Percentiles rank a stretch among this genome's conserved stretches.
Conservation (phyloP, 2,888 invertebrate species). For the Shargacucullia verbasci region DNA sequence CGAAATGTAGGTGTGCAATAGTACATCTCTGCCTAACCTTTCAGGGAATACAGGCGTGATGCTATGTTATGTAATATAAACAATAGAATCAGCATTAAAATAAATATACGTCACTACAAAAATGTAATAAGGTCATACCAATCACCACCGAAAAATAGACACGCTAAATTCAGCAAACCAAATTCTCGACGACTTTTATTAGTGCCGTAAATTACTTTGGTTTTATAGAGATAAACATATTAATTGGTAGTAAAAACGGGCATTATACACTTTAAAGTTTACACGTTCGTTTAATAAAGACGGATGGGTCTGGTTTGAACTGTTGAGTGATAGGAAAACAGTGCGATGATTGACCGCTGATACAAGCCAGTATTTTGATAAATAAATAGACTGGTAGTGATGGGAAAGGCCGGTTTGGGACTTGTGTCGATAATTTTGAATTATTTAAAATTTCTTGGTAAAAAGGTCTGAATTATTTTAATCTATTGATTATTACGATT, state of each 20-base stretch:
- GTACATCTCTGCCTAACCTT: too few species aligned
- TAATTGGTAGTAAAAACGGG: slow-evolving; percentile 81
- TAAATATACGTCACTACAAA: slow-evolving; percentile 23
- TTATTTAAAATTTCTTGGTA: too few species aligned
- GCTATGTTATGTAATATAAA: too few species aligned
- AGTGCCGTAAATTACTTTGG: slow-evolving; percentile 73
- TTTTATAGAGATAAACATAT: slow-evolving; percentile 80
- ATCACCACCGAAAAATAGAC: slow-evolving; percentile 51
- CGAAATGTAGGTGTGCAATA: too few species aligned
- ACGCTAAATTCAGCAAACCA: slow-evolving; percentile 50
- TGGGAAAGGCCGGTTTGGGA: slow-evolving; percentile 42
- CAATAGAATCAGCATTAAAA: too few species aligned
- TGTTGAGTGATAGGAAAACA: slow-evolving; percentile 84
- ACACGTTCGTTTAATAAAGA: slow-evolving; percentile 83
- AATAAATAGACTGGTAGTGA: slow-evolving; percentile 78
- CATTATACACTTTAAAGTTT: slow-evolving; percentile 79
- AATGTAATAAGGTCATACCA: slow-evolving; percentile 50
- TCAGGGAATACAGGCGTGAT: too few species aligned
- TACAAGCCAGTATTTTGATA: slow-evolving; percentile 84
- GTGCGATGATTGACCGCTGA: slow-evolving; percentile 83
- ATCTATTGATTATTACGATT: too few species aligned
- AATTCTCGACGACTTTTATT: slow-evolving; percentile 71
- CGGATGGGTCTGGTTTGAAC: slow-evolving; percentile 76
- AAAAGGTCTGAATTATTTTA: too few species aligned
- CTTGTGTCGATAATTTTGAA: slow-evolving; percentile 38